These are phyloP conservation scores for Bombus turneri DNA, from an alignment of 1,140 invertebrate species.

Conservation along the genomic window DNA sequence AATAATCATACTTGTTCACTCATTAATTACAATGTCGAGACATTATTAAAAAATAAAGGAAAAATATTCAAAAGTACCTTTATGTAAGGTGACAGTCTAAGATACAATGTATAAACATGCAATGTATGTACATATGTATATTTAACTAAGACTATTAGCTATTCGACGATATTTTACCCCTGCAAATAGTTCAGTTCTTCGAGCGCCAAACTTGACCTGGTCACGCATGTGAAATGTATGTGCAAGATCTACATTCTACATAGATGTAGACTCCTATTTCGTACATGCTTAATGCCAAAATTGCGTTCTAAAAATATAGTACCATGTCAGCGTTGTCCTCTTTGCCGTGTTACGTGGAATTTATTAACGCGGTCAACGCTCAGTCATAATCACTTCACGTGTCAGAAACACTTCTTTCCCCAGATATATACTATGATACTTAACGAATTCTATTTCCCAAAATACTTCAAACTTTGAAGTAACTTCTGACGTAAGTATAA, in stretches of 20 bases:
- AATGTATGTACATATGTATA: not conserved
- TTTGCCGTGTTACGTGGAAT: slow-evolving; percentile 40
- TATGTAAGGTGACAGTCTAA: no score
- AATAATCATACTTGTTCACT: no score
- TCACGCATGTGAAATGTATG: slow-evolving; percentile 24
- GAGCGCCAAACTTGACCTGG: slow-evolving; percentile 50
- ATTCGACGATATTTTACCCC: not conserved
- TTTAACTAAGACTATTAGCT: no score
- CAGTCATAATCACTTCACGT: not conserved
- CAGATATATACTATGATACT: not conserved
- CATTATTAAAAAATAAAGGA: no score
- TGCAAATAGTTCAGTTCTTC: slow-evolving; percentile 33
- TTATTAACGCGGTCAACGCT: slow-evolving; percentile 44
- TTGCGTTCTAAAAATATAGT: slow-evolving; percentile 54
- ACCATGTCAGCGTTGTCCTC: slow-evolving; percentile 24
- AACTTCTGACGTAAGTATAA: not conserved
- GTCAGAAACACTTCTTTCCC: not conserved
- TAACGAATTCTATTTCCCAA: no score
- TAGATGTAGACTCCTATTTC: slow-evolving; percentile 11
- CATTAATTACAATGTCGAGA: no score
- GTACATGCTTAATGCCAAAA: slow-evolving; percentile 48
- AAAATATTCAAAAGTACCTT: no score
- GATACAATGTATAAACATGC: no score
- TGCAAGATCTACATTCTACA: slow-evolving; percentile 39
- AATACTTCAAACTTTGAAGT: not conserved